Evolutionary conservation across 2,797 vertebrate species (phyloP).

Genomic region (Platalea minor): DNA sequence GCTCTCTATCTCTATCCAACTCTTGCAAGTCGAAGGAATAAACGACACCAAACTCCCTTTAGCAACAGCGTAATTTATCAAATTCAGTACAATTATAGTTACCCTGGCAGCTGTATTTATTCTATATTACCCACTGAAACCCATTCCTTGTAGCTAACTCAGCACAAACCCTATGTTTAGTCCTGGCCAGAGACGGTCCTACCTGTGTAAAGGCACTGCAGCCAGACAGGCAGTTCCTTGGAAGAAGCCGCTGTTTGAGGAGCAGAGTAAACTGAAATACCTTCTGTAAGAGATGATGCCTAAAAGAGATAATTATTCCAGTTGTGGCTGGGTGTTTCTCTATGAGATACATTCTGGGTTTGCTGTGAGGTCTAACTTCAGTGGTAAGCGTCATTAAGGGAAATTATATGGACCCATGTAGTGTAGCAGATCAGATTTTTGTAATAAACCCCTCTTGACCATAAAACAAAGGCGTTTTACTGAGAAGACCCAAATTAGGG

Average conservation of each 20-base stretch:
- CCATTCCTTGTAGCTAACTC: not conserved
- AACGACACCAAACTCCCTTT: constrained; percentile 11
- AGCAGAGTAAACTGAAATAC: not conserved
- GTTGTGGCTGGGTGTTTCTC: not conserved
- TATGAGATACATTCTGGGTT: not conserved
- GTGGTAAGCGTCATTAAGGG: not conserved
- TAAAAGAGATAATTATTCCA: not conserved
- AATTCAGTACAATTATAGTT: not conserved
- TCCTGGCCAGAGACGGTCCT: not conserved
- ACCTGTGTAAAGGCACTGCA: not conserved
- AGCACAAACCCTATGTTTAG: not conserved
- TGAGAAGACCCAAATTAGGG: not conserved
- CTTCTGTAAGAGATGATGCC: not conserved
- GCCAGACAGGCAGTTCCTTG: not conserved
- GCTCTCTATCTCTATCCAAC: not conserved
- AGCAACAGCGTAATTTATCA: constrained; percentile 35
- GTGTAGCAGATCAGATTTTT: not conserved
- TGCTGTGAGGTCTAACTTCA: not conserved
- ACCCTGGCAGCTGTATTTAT: not conserved
- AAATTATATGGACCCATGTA: not conserved
- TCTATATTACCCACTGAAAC: not conserved
- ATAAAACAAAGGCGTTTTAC: not conserved
- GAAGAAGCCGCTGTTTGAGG: not conserved
- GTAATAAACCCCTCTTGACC: not conserved
- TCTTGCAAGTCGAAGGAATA: constrained; percentile 17